Evolutionary conservation across 2,797 vertebrate species (phyloP).

Genomic region (Vipera latastei): DNA sequence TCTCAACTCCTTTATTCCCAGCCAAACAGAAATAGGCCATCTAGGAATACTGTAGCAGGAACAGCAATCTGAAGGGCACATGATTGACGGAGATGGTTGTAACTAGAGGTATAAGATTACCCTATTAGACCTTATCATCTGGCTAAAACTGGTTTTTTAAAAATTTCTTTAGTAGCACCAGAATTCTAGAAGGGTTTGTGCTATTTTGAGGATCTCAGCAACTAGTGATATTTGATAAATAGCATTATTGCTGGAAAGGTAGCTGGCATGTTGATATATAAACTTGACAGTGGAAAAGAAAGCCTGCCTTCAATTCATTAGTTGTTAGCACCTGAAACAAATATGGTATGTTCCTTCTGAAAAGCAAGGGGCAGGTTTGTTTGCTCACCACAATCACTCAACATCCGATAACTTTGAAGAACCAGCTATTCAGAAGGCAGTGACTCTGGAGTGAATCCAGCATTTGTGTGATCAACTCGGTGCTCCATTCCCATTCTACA

Average conservation of each 20-base stretch:
- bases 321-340: constrained; percentile 63
- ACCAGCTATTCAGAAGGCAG: neutral
- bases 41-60: neutral
- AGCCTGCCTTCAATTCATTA: constrained; percentile 44
- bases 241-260: constrained; percentile 27
- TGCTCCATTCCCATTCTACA: neutral
- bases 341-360: constrained; percentile 43
- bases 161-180: neutral
- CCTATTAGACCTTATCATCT: neutral
- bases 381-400: constrained; percentile 38
- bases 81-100: neutral
- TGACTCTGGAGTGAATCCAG: neutral
- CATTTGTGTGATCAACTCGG: neutral
- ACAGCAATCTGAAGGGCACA: neutral
- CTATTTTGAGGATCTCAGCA: neutral
- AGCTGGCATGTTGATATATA: constrained; percentile 47
- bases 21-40: neutral
- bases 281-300: constrained; percentile 25
- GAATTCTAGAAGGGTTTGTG: neutral
- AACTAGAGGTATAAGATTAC: neutral
- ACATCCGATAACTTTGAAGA: neutral
- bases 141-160: neutral
- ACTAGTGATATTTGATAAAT: constrained; percentile 32
- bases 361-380: neutral
- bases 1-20: neutral